Conservation (phyloP, 1,140 invertebrate genomes). For the Macrobrachium rosenbergii region DNA sequence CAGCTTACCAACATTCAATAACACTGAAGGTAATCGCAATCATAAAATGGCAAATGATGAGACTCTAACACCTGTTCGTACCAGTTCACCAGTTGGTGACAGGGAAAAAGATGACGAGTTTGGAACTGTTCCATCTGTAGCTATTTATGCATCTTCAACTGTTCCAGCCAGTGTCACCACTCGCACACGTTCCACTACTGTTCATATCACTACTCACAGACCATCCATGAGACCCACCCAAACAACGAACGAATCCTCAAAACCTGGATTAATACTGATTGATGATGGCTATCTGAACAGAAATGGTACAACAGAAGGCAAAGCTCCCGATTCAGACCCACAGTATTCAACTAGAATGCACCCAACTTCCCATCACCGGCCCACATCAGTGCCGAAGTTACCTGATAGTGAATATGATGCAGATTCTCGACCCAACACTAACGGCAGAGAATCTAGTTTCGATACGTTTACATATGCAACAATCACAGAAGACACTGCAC, state of each 20-base stretch:
- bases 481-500: neutral
- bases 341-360: slow-evolving; percentile 11
- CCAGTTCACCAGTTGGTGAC: neutral
- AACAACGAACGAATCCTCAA: neutral
- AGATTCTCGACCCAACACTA: neutral
- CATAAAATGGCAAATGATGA: slow-evolving; percentile 10
- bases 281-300: neutral
- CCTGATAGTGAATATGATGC: neutral
- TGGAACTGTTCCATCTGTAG: neutral
- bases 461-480: neutral
- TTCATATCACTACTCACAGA: slow-evolving; percentile 46
- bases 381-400: neutral
- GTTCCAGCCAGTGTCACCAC: slow-evolving; percentile 52
- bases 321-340: neutral
- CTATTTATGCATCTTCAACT: slow-evolving; percentile 45
- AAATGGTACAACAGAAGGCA: neutral
- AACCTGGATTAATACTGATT: neutral
- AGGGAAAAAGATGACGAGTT: neutral
- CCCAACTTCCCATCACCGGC: slow-evolving; percentile 43
- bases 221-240: slow-evolving; percentile 16
- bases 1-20: slow-evolving; percentile 11
- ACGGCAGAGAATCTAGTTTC: neutral
- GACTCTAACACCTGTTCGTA: slow-evolving; percentile 7
- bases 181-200: slow-evolving; percentile 51
- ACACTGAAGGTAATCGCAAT: neutral